These are phyloP conservation scores for Drosophila santomea DNA, from an alignment of 1,140 invertebrate genomes.

Conservation along the genomic window DNA sequence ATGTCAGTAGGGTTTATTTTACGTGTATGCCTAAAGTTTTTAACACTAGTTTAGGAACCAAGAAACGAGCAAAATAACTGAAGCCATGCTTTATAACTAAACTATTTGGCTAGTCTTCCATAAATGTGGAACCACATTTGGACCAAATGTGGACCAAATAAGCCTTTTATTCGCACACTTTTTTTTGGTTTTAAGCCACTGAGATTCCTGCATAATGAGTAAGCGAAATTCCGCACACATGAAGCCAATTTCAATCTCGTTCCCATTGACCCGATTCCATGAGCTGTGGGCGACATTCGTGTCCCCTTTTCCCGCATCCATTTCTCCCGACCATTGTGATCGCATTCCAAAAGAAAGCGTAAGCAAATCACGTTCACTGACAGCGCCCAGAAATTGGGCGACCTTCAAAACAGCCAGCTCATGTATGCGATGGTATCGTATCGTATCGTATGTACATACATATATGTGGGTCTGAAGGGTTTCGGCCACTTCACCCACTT, in stretches of 20 bases:
- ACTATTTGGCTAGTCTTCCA: background rate
- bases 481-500: slow-evolving; percentile 49
- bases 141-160: background rate
- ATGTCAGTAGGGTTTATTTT: no score
- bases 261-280: slow-evolving; percentile 34
- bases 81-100: no score
- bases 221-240: slow-evolving; percentile 23
- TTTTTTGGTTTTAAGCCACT: background rate
- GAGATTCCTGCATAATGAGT: slow-evolving; percentile 27
- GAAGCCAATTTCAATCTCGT: slow-evolving; percentile 22
- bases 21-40: no score
- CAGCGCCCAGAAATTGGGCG: slow-evolving; percentile 49
- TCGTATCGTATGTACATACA: background rate
- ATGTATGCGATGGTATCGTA: background rate
- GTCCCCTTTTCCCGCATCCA: slow-evolving; percentile 5
- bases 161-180: slow-evolving; percentile 7
- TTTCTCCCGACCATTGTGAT: slow-evolving; percentile 18
- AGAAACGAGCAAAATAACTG: no score
- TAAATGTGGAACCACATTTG: no score
- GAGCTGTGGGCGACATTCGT: slow-evolving; percentile 20
- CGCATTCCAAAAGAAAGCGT: slow-evolving; percentile 65
- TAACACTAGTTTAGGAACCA: no score
- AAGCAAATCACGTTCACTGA: slow-evolving; percentile 69
- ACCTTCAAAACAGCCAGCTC: slow-evolving; percentile 65
- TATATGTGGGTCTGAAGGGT: slow-evolving; percentile 60